phyloP scores from a whole-genome alignment of 2,797 vertebrate genomes.

The Silurus aristotelis region DNA sequence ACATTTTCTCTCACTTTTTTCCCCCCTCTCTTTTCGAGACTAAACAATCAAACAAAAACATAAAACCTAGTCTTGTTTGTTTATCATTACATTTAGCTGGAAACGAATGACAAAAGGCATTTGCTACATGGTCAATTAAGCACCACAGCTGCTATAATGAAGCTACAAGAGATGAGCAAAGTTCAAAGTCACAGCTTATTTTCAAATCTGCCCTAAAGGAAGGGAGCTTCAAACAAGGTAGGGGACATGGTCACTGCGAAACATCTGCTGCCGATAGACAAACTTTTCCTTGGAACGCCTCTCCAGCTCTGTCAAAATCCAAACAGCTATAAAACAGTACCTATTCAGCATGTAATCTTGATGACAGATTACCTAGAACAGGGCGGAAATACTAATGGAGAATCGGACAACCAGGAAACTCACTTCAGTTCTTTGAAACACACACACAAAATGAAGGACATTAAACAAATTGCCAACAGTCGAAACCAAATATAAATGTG shows the following conservation, averaged over 20 bases:
- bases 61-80: constrained; percentile 3
- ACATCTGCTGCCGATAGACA: constrained; percentile 64
- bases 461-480: not conserved
- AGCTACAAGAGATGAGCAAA: constrained; percentile 50
- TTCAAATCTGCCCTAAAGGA: constrained; percentile 56
- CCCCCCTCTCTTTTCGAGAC: too few species aligned
- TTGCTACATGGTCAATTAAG: constrained; percentile 54
- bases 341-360: constrained; percentile 17
- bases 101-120: constrained; percentile 27
- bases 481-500: not conserved
- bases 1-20: too few species aligned
- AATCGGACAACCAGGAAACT: constrained; percentile 22
- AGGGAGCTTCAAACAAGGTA: constrained; percentile 43
- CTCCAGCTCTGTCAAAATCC: constrained; percentile 30
- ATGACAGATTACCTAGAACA: constrained; percentile 25
- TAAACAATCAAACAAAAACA: constrained; percentile 1
- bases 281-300: constrained; percentile 46
- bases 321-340: constrained; percentile 35
- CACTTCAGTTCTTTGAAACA: not conserved
- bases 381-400: not conserved
- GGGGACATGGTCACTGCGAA: constrained; percentile 53
- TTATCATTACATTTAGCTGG: constrained; percentile 24
- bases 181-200: constrained; percentile 38
- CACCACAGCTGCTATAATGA: constrained; percentile 55
- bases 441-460: not conserved